A percentile compares a stretch with the other conserved stretches of the same genome.
phyloP scores from a whole-genome alignment of 2,888 invertebrate species.

The Acrobasis consociella region DNA sequence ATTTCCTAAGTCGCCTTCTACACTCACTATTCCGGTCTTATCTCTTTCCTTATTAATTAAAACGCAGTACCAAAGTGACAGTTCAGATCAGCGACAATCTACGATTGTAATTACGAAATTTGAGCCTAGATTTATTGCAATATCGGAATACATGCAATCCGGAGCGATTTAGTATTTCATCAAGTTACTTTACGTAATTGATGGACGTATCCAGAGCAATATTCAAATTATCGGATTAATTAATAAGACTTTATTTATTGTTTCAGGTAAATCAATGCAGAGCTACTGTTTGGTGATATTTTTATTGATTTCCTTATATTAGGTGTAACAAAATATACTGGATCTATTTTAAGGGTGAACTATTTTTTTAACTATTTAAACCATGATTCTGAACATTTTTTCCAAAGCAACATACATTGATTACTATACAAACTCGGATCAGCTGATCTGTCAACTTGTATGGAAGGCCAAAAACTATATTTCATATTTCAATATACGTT shows the following conservation, averaged over 20 bases:
- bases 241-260: slow-evolving; percentile 6
- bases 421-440: no score
- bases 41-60: slow-evolving; percentile 13
- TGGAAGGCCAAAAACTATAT: no score
- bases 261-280: slow-evolving; percentile 1
- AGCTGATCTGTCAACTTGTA: no score
- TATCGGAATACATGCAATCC: slow-evolving; percentile 17
- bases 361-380: no score
- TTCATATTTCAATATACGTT: no score
- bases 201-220: slow-evolving; percentile 18
- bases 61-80: slow-evolving; percentile 9
- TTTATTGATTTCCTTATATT: no score
- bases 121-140: slow-evolving; percentile 19
- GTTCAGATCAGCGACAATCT: slow-evolving; percentile 12
- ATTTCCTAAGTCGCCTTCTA: no score
- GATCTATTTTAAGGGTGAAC: no score
- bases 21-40: background rate
- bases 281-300: background rate
- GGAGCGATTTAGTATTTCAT: slow-evolving; percentile 18
- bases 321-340: no score
- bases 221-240: slow-evolving; percentile 15
- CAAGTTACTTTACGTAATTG: slow-evolving; percentile 15
- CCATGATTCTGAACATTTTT: no score
- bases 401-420: no score
- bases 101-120: slow-evolving; percentile 13